Percentiles rank a stretch among this genome's conserved stretches.
Conservation (phyloP, 1,140 invertebrate species). For the Drosophila kepulauana region DNA sequence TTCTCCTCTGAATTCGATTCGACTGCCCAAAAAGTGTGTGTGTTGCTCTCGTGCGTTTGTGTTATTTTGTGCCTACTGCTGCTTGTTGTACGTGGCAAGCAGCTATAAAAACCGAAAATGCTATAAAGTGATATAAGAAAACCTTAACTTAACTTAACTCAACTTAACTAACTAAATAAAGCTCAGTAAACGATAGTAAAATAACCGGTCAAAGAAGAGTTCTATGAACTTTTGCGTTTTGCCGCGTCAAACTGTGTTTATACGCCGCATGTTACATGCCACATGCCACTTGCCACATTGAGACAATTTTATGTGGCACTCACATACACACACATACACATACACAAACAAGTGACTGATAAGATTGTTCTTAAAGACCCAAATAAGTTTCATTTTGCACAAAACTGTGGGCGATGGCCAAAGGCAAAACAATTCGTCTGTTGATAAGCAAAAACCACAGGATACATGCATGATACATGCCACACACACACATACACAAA, state of each 20-base stretch:
- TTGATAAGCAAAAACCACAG: conserved; percentile 42
- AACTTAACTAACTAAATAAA: conserved; percentile 4
- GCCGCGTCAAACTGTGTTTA: conserved; percentile 2
- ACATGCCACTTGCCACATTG: conserved; percentile 38
- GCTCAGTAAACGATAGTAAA: conserved; percentile 18
- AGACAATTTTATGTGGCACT: conserved; percentile 34
- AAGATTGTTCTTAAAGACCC: conserved; percentile 30
- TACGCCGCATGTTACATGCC: conserved; percentile 18
- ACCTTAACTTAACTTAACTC: conserved; percentile 12
- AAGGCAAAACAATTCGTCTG: conserved; percentile 2
- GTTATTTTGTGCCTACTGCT: conserved; percentile 3
- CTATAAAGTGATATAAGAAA: conserved; percentile 34
- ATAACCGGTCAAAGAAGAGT: conserved; percentile 11
- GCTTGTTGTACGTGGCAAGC: conserved; percentile 65
- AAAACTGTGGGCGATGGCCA: conserved; percentile 20
- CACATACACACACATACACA: conserved; percentile 7
- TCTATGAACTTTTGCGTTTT: conserved; percentile 22
- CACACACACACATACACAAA: background rate
- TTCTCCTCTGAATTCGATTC: too few species aligned
- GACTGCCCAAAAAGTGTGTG: background rate
- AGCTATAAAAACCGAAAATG: conserved; percentile 22
- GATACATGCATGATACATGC: conserved; percentile 31
- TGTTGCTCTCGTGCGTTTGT: conserved; percentile 5
- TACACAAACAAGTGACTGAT: background rate
- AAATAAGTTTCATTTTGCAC: conserved; percentile 46